Evolutionary conservation across 2,113 vertebrate species (phyloP).

Genomic region (Drymodes brunneopygia): DNA sequence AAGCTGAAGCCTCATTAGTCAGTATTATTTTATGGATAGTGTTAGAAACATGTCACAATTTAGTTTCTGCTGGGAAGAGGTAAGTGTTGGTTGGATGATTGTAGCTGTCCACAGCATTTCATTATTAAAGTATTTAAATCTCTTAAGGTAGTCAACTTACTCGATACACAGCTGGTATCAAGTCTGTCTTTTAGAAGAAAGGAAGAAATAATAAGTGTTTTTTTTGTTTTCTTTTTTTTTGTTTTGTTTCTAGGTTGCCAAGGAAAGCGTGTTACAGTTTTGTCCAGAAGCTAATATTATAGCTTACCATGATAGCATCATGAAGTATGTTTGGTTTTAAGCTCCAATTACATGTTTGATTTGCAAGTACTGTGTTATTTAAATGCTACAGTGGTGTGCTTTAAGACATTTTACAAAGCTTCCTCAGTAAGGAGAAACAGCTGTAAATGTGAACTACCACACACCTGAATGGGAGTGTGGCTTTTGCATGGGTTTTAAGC

Average conservation of each 20-base stretch:
- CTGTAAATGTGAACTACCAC: background rate
- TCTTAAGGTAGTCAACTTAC: background rate
- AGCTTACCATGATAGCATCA: constrained; percentile 97
- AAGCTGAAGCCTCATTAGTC: background rate
- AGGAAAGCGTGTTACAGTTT: constrained; percentile 94
- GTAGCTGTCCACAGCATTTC: background rate
- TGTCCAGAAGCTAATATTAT: constrained; percentile 91
- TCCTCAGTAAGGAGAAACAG: background rate
- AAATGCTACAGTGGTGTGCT: background rate
- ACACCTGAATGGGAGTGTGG: background rate
- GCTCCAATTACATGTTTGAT: constrained; percentile 28
- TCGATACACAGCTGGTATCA: background rate
- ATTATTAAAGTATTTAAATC: background rate
- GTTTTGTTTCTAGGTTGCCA: constrained; percentile 87
- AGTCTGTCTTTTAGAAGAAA: constrained; percentile 32
- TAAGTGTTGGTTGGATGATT: background rate
- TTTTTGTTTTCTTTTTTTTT: constrained; percentile 8
- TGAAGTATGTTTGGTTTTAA: constrained; percentile 84
- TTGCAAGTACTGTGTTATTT: constrained; percentile 15
- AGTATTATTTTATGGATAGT: background rate
- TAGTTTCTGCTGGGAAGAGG: background rate
- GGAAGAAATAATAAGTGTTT: constrained; percentile 13
- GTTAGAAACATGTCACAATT: background rate
- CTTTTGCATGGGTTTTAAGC: background rate
- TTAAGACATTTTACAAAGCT: background rate